phyloP scores from a whole-genome alignment of 1,140 invertebrate genomes.

The Cyclina sinensis region DNA sequence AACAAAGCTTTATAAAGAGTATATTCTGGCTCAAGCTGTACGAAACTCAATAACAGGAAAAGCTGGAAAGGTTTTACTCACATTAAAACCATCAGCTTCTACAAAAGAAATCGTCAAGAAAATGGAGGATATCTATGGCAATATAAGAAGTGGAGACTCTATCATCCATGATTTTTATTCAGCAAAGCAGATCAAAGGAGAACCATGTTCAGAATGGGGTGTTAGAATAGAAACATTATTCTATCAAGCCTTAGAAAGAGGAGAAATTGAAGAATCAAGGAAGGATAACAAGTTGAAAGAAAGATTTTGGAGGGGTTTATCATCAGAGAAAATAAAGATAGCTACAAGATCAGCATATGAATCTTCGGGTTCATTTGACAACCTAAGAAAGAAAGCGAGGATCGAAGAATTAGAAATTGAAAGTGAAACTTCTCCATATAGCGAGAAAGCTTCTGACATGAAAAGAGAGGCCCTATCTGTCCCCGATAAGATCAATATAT shows the following conservation, averaged over 20 bases:
- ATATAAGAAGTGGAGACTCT: background rate
- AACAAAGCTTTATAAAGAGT: background rate
- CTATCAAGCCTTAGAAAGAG: background rate
- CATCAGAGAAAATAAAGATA: constrained; percentile 10
- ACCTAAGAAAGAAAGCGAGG: constrained; percentile 22
- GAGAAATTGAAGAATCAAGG: constrained; percentile 25
- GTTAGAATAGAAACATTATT: constrained; percentile 31
- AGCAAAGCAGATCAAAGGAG: background rate
- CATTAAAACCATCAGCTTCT: background rate
- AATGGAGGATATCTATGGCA: background rate
- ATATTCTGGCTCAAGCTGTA: background rate
- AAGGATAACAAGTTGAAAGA: constrained; percentile 24
- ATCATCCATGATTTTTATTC: constrained; percentile 32
- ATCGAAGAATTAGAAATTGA: background rate
- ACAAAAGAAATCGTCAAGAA: constrained; percentile 20
- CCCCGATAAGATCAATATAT: background rate
- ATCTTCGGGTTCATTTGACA: background rate
- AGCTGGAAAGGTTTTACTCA: background rate
- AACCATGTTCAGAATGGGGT: constrained; percentile 15
- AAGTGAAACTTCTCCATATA: background rate
- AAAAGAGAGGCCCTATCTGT: too few relatives aligned
- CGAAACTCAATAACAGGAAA: background rate
- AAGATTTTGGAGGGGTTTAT: constrained; percentile 43
- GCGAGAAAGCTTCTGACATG: background rate
- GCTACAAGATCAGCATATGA: constrained; percentile 33